Base-by-base conservation (phyloP, 2,888 invertebrate genomes). In the Xestia ashworthii region DNA sequence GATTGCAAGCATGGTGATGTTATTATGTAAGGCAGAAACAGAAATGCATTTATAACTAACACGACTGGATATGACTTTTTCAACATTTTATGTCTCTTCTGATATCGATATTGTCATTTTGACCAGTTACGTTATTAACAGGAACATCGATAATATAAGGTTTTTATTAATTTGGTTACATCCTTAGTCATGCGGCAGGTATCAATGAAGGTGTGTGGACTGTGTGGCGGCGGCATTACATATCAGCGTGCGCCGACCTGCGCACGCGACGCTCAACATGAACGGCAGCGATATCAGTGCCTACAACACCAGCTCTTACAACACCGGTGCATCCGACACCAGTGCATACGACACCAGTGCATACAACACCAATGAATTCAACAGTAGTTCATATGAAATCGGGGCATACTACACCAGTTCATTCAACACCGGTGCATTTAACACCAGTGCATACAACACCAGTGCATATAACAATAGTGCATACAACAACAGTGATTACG, bases 221-320 rank as follows among this genome's bases (percentile, higher is more conserved):
- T 25, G 5, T n/a, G 25, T 25, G 25, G 60, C 16, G 58, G 6
- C 14, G 3, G 6, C 41, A 68, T 6, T 41, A 22, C 14, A 12
- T 12, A 41, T 53, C 38, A n/a, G 14, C 8, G 22, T 14, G 38
- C 14, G 12, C 6, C 3, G 32, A 53, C 11, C 38, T n/a, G 38
- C 60, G 60, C 60, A 60, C 60, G 60, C 60, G 41, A n/a, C 19
- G 25, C 11, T 38, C 25, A 19, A 44, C 25, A 70, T 70, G 70
- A 14, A 58, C 6, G 25, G 16, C 67, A 48, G 19, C 14, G 60
- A 25, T 32, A 32, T 60, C 16, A 16, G 60, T 62, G 60, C 9
- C 32, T 19, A 60, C 60, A 60, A 16, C 22, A 55, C n/a, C n/a
- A 5, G 55, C 25, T 11, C n/a, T n/a, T 53, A 53, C 53, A 11